A percentile compares a stretch with the other conserved stretches of the same genome.
phyloP scores from a whole-genome alignment of 2,797 vertebrate species.

The Chrysocyon brachyurus region DNA sequence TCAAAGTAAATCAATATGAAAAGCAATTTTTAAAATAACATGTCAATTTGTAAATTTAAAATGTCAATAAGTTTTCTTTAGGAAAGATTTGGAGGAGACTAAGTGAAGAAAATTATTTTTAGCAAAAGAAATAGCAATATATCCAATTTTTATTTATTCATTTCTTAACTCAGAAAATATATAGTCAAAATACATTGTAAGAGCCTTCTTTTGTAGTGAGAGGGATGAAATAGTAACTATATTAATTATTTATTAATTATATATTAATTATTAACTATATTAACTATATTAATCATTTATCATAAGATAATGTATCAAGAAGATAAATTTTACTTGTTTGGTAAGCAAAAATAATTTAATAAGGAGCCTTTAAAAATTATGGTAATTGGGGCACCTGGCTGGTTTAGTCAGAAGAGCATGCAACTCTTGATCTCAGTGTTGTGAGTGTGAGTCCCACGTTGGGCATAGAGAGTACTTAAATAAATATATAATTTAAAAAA shows the following conservation, averaged over 20 bases:
- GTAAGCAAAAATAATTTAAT: not conserved
- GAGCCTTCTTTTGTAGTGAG: not conserved
- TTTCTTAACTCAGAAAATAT: constrained; percentile 45
- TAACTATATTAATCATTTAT: not conserved
- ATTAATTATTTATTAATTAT: not conserved
- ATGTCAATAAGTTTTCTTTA: constrained; percentile 1
- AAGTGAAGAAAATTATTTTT: constrained; percentile 34
- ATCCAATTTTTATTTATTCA: constrained; percentile 1
- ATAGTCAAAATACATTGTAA: constrained; percentile 7
- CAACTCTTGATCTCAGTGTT: not conserved
- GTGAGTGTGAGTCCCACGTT: not conserved
- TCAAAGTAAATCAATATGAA: not conserved
- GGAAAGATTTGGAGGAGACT: not conserved
- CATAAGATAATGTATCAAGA: not conserved
- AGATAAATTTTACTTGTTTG: not conserved
- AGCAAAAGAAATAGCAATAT: not conserved
- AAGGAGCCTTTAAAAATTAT: not conserved
- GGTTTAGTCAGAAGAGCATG: not conserved
- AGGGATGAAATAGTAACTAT: not conserved
- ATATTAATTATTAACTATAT: too few relatives aligned
- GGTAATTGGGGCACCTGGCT: not conserved
- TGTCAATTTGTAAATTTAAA: not conserved
- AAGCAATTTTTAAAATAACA: not conserved
- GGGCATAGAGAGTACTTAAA: not conserved
- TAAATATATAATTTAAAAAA: not conserved